Percentiles rank a stretch among this genome's conserved stretches.
Evolutionary conservation across 2,113 vertebrate genomes (phyloP).

Genomic region (Prionailurus viverrinus): DNA sequence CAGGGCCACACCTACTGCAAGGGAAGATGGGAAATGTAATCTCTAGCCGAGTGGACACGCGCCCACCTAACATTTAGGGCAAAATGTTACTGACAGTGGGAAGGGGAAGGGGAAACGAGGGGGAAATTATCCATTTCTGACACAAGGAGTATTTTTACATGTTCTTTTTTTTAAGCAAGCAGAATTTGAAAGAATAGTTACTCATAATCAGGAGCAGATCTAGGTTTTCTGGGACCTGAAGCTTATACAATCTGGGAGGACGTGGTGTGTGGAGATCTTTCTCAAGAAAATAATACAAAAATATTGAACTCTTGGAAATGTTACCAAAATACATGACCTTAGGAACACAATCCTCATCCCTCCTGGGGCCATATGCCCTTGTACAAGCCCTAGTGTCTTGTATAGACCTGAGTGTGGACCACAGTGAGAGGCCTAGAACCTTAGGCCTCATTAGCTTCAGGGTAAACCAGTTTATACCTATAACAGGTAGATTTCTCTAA

Average conservation of each 20-base stretch:
- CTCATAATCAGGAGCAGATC: not conserved
- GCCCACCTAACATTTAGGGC: not conserved
- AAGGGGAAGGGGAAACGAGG: not conserved
- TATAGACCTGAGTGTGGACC: no score
- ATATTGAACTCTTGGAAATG: not conserved
- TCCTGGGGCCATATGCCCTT: not conserved
- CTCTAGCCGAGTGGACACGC: not conserved
- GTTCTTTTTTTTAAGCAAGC: not conserved
- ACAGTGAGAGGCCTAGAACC: not conserved
- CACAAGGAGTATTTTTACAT: conserved; percentile 1
- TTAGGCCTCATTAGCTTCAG: not conserved
- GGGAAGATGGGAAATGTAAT: not conserved
- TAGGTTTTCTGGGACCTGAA: not conserved
- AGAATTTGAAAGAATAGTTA: conserved; percentile 20
- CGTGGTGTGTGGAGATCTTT: not conserved
- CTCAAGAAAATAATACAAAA: conserved; percentile 35
- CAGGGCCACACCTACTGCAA: not conserved
- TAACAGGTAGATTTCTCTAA: conserved; percentile 34
- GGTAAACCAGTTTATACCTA: not conserved
- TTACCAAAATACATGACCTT: not conserved
- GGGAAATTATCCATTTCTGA: not conserved
- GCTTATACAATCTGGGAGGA: not conserved
- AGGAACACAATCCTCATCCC: not conserved
- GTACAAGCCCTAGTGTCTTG: no score
- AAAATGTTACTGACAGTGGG: not conserved